A percentile compares a stretch with the other conserved stretches of the same genome.
Evolutionary conservation across 2,888 invertebrate species (phyloP).

Genomic region (Eupithecia subfuscata): DNA sequence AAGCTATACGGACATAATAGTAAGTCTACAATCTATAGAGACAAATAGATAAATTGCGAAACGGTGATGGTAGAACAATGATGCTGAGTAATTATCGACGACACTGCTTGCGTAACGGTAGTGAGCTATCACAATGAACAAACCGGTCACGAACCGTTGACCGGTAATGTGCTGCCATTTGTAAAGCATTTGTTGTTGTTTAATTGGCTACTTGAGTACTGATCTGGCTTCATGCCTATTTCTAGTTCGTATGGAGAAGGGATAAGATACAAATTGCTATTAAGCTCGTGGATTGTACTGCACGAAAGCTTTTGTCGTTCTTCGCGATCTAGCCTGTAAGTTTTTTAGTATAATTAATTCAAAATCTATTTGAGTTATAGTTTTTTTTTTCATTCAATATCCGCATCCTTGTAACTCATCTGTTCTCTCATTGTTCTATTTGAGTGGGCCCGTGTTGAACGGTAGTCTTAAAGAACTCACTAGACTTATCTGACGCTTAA

Average conservation of each 20-base stretch:
- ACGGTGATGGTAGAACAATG: conserved; percentile 51
- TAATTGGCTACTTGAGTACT: conserved; percentile 31
- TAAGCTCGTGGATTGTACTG: background rate
- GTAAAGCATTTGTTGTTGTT: conserved; percentile 47
- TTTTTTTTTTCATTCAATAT: background rate
- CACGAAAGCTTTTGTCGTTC: background rate
- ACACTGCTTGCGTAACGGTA: conserved; percentile 61
- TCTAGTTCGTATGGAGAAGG: background rate
- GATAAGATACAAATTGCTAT: conserved; percentile 9
- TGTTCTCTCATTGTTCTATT: no score
- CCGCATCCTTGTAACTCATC: background rate
- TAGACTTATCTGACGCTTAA: no score
- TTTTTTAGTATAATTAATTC: background rate
- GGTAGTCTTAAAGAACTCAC: no score
- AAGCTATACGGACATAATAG: conserved; percentile 3
- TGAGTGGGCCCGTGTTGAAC: no score
- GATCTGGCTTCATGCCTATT: background rate
- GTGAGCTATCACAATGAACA: conserved; percentile 49
- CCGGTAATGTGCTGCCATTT: conserved; percentile 51
- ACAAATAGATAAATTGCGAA: conserved; percentile 38
- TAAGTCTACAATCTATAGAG: conserved; percentile 16
- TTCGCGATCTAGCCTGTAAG: background rate
- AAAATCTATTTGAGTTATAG: background rate
- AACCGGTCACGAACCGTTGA: conserved; percentile 46
- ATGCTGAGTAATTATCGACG: conserved; percentile 66